Evolutionary conservation across 2,888 invertebrate genomes (phyloP), one percentile per base, ranked within the genome.

Genomic region (Caradrina kadenii): DNA sequence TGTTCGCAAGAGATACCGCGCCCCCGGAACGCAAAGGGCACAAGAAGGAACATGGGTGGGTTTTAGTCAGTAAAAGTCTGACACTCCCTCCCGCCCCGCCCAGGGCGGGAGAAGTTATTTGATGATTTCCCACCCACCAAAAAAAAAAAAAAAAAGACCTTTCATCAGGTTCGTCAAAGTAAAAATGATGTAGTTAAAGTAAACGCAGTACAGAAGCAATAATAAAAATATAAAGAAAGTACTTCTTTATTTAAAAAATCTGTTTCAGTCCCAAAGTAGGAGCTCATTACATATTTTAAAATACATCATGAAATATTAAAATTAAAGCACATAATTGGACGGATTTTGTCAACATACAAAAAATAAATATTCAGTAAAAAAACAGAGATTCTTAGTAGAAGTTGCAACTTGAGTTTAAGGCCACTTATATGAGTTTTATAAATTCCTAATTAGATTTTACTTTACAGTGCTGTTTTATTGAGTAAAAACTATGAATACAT

Each of bases 261-360:
- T 22, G 1, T 49, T 53, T 49, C 48, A 2, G 39, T 48, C 26
- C 45, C 26, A 53, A 59, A 26, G 68, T 2, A 13, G 49, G 45
- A 55, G 19, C 13, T 21, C 17, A 35, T 21, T 13, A 35, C 52
- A 63, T 11, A 13, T 21, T 63, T 26, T 13, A 74, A 50, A 73
- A 63, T 49, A 55, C 19, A 55, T 21, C 42, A 48, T 2, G 39
- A 19, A 19, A 15, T 22, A 19, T 3, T 22, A 49, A 64, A 42
- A 49, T 10, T 52, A 63, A 55, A 75, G 17, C 52, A 61, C 52
- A 17, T 61, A 52, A 64, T 69, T 75, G 74, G 74, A 75, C 69
- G 74, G 76, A 75, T 58, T 56, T 53, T 55, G 39, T 59, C 22
- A 73, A 74, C n/a, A 45, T 42, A 65, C 22, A 63, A 58, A 49